These are phyloP conservation scores for Hypercompe scribonia DNA, from an alignment of 2,888 invertebrate species.

Conservation along the genomic window DNA sequence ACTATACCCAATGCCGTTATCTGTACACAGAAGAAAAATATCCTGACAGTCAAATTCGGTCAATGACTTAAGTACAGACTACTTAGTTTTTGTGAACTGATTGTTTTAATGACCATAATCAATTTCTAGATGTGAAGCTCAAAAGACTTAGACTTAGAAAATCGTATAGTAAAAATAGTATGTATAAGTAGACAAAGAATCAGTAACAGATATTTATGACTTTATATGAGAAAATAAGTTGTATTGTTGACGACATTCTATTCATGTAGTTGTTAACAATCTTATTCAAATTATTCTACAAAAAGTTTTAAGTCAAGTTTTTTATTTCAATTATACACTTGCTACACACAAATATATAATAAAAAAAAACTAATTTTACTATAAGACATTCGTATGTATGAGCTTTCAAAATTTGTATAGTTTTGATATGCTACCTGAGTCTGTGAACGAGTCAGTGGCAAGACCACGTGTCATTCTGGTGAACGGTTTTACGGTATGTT, in stretches of 20 bases:
- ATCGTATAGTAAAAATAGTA: neutral
- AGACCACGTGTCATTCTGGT: no score
- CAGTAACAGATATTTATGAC: neutral
- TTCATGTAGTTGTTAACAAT: neutral
- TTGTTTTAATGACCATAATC: constrained; percentile 8
- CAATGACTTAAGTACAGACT: constrained; percentile 7
- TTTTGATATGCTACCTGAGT: no score
- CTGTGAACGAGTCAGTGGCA: no score
- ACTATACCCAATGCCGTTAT: neutral
- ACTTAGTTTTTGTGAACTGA: constrained; percentile 15
- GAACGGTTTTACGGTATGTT: neutral
- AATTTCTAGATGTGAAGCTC: neutral
- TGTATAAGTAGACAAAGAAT: neutral
- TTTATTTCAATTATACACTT: no score
- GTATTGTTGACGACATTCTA: neutral
- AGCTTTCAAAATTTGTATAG: no score
- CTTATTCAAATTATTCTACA: neutral
- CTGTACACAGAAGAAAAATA: neutral
- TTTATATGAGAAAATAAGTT: neutral
- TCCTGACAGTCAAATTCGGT: constrained; percentile 1
- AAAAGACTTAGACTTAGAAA: neutral
- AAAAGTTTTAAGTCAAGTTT: neutral
- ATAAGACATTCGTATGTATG: no score
- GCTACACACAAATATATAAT: no score
- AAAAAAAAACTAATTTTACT: no score